Conservation (phyloP, 1,140 invertebrate species). For the Camponotus vicinus region DNA sequence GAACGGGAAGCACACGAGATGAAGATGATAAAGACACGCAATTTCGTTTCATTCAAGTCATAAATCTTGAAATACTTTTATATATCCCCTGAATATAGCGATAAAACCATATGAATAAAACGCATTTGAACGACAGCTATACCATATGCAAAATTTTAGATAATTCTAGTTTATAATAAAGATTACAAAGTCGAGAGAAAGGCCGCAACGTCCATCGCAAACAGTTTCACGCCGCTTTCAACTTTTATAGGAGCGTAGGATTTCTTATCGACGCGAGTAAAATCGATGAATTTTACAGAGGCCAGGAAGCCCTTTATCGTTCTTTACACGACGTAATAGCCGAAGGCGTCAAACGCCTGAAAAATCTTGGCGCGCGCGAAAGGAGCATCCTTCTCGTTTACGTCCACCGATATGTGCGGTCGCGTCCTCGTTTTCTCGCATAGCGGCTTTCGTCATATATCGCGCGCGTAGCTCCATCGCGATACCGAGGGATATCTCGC, state of each 20-base stretch:
- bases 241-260: conserved; percentile 19
- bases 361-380: conserved; percentile 18
- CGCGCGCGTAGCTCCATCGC: conserved; percentile 40
- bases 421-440: conserved; percentile 29
- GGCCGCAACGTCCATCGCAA: conserved; percentile 21
- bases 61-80: neutral
- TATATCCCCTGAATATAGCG: neutral
- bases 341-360: conserved; percentile 23
- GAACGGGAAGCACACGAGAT: neutral
- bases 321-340: conserved; percentile 18
- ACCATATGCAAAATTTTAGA: neutral
- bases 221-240: neutral
- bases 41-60: conserved; percentile 14
- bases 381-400: conserved; percentile 33
- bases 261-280: conserved; percentile 47
- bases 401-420: conserved; percentile 40
- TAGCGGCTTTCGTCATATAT: conserved; percentile 23
- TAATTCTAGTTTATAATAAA: neutral
- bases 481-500: conserved; percentile 54
- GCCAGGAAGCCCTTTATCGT: neutral
- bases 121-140: neutral
- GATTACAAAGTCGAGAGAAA: conserved; percentile 27
- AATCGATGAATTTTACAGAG: conserved; percentile 26
- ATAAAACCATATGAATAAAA: neutral
- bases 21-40: conserved; percentile 24